phyloP scores from a whole-genome alignment of 2,113 vertebrate genomes.

The Tragulus kanchil region DNA sequence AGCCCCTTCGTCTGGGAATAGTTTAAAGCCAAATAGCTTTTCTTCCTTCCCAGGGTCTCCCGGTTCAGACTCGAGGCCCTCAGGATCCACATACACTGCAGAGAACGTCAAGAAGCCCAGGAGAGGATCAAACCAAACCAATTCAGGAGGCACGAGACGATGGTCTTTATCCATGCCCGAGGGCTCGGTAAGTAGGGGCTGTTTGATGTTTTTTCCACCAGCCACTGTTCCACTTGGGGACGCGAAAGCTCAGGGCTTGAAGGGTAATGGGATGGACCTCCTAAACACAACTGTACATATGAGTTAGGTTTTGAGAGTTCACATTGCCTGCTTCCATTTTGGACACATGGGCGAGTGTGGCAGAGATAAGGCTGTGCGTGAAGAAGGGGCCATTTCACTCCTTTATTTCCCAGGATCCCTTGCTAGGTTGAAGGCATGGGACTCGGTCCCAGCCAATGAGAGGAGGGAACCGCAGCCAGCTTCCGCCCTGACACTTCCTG shows the following conservation, averaged over 20 bases:
- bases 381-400: background rate
- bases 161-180: background rate
- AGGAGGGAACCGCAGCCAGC: rapidly evolving
- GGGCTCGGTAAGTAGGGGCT: background rate
- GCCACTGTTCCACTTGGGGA: background rate
- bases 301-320: background rate
- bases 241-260: background rate
- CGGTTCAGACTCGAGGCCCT: background rate
- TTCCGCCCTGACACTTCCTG: background rate
- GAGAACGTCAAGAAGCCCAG: background rate
- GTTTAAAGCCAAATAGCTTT: conserved; percentile 68
- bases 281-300: background rate
- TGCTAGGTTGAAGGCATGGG: background rate
- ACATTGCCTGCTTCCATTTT: background rate
- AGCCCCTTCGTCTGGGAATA: conserved; percentile 70
- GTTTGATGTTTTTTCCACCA: background rate
- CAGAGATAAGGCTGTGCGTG: background rate
- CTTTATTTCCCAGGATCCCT: background rate
- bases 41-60: conserved; percentile 34
- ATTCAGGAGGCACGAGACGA: rapidly evolving
- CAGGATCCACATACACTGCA: background rate
- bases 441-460: background rate
- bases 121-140: no score
- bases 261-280: background rate
- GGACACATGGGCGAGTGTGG: no score